Conservation (phyloP, 1,140 invertebrate genomes). For the Hyphantria cunea region DNA sequence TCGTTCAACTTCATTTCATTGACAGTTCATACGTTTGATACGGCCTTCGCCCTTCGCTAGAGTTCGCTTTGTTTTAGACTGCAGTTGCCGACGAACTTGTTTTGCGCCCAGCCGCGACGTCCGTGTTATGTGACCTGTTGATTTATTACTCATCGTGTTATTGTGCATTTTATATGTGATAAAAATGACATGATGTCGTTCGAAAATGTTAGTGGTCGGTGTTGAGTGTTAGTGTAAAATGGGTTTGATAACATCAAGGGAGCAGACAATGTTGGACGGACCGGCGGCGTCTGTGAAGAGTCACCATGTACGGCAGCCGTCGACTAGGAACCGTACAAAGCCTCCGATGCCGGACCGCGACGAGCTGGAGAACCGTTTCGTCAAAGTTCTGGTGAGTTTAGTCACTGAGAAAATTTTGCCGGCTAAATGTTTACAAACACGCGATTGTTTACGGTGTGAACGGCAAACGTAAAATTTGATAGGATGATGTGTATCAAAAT, state of each 20-base stretch:
- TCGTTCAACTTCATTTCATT: not conserved
- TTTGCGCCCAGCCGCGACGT: constrained; percentile 29
- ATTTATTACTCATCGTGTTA: constrained; percentile 44
- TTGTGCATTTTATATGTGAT: constrained; percentile 68
- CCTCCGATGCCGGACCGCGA: constrained; percentile 93
- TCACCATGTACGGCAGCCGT: constrained; percentile 85
- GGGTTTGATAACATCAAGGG: constrained; percentile 80
- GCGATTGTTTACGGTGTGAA: constrained; percentile 38
- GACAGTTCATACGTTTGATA: constrained; percentile 26
- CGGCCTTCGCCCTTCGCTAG: constrained; percentile 31
- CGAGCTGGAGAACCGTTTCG: constrained; percentile 95
- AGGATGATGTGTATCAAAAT: constrained; percentile 21
- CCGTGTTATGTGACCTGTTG: constrained; percentile 55
- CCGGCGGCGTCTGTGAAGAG: constrained; percentile 71
- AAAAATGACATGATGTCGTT: constrained; percentile 67
- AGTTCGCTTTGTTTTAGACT: constrained; percentile 39
- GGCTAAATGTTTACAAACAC: constrained; percentile 77
- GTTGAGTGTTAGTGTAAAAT: constrained; percentile 72
- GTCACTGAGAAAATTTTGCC: constrained; percentile 42
- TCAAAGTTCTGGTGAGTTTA: constrained; percentile 95
- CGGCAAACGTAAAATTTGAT: constrained; percentile 27
- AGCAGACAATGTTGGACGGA: constrained; percentile 78
- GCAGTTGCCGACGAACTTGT: constrained; percentile 34
- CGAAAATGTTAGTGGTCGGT: constrained; percentile 58
- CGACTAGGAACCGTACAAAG: constrained; percentile 88